Percentiles rank a stretch among this genome's conserved stretches.
phyloP scores from a whole-genome alignment of 2,113 vertebrate genomes.

The Chloebia gouldiae region DNA sequence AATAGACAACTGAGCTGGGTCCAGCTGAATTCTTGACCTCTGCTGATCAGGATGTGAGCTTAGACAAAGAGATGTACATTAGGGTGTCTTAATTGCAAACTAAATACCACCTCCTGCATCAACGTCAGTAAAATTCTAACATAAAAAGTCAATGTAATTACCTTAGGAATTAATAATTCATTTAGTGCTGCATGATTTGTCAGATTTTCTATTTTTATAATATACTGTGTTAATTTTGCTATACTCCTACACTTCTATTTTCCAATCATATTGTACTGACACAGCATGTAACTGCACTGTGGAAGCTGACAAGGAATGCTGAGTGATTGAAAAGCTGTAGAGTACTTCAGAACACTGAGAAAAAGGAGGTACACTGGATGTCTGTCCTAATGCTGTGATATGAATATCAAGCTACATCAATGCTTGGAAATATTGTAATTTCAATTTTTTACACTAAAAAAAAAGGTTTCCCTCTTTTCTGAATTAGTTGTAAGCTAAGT shows the following conservation, averaged over 20 bases:
- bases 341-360: neutral
- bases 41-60: neutral
- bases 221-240: neutral
- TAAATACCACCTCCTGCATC: neutral
- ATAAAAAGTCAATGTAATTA: neutral
- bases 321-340: neutral
- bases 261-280: neutral
- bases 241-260: neutral
- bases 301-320: neutral
- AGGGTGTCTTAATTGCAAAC: neutral
- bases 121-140: neutral
- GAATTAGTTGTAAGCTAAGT: neutral
- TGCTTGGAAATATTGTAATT: neutral
- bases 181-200: neutral
- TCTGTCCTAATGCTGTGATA: neutral
- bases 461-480: neutral
- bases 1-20: neutral
- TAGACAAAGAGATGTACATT: neutral
- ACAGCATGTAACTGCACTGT: neutral
- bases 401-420: neutral
- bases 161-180: neutral
- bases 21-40: neutral
- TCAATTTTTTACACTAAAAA: neutral
- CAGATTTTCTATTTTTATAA: neutral
- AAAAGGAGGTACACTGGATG: neutral